Percentiles rank a stretch among this genome's conserved stretches.
phyloP scores from a whole-genome alignment of 2,797 vertebrate species.

The Sus cebifrons region DNA sequence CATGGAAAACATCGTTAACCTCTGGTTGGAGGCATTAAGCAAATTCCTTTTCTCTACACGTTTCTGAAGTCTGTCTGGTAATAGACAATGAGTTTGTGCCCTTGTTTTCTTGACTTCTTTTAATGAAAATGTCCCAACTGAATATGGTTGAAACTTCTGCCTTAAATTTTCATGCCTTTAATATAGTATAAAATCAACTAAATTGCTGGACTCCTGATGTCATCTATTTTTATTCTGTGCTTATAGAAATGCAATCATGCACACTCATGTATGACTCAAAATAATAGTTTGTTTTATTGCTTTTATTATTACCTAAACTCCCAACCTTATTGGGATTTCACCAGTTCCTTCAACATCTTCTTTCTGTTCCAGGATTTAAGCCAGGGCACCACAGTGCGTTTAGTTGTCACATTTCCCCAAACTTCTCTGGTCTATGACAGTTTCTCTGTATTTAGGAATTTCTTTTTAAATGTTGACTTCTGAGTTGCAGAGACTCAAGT shows the following conservation, averaged over 20 bases:
- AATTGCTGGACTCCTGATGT: conserved; percentile 44
- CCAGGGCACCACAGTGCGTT: neutral
- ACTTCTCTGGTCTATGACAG: neutral
- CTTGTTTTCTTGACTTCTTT: conserved; percentile 66
- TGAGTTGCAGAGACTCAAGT: conserved; percentile 62
- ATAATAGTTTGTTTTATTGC: conserved; percentile 36
- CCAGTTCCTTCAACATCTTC: neutral
- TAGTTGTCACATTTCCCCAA: neutral
- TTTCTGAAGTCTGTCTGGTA: conserved; percentile 65
- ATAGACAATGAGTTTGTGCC: neutral
- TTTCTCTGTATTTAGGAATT: conserved; percentile 52
- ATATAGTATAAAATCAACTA: conserved; percentile 67
- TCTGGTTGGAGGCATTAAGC: conserved; percentile 22
- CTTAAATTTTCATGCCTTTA: conserved; percentile 35
- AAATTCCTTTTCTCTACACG: conserved; percentile 64
- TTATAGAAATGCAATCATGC: neutral
- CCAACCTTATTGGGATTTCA: neutral
- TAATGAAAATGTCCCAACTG: conserved; percentile 55
- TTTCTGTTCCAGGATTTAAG: neutral
- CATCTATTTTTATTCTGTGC: conserved; percentile 56
- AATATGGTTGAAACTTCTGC: neutral
- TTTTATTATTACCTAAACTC: neutral
- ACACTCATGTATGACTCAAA: neutral
- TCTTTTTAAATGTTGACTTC: conserved; percentile 73
- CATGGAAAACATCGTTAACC: conserved; percentile 63